These are phyloP conservation scores for Hoplias malabaricus DNA, from an alignment of 2,113 vertebrate genomes.

Conservation along the genomic window DNA sequence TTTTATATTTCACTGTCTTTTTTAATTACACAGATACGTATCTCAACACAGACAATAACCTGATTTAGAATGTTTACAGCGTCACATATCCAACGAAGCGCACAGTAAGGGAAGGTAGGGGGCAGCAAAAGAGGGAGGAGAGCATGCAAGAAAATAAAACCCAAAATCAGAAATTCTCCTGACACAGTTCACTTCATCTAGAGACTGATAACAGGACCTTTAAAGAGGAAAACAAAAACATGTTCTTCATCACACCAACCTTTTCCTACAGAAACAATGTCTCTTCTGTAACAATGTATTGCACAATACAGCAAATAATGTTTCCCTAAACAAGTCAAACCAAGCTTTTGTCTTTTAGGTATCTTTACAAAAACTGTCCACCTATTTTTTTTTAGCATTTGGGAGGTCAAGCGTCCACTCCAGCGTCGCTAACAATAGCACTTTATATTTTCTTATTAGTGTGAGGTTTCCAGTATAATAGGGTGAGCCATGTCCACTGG, in stretches of 20 bases:
- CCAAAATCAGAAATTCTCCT: conserved; percentile 78
- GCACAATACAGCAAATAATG: conserved; percentile 80
- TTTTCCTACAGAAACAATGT: conserved; percentile 72
- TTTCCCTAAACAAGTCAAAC: conserved; percentile 73
- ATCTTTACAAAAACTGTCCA: conserved; percentile 67
- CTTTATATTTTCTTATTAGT: conserved; percentile 59
- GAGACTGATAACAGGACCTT: conserved; percentile 77
- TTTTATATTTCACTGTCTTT: conserved; percentile 78
- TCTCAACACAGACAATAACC: conserved; percentile 92
- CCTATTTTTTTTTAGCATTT: conserved; percentile 65
- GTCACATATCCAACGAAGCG: conserved; percentile 91
- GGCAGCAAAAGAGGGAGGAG: conserved; percentile 79
- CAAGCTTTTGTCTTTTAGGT: conserved; percentile 64
- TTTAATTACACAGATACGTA: conserved; percentile 96
- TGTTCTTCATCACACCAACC: conserved; percentile 68
- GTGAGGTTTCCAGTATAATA: conserved; percentile 63
- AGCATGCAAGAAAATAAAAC: conserved; percentile 80
- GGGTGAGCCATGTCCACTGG: conserved; percentile 59
- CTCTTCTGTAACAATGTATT: conserved; percentile 78
- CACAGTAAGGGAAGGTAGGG: conserved; percentile 87
- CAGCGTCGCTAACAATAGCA: conserved; percentile 52
- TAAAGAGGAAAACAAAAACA: conserved; percentile 63
- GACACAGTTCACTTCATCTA: conserved; percentile 82
- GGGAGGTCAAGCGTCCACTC: conserved; percentile 64
- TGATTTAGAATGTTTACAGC: conserved; percentile 89